Evolutionary conservation across 2,113 vertebrate species (phyloP), one percentile per base, ranked within the genome.

Genomic region (Anguilla japonica): DNA sequence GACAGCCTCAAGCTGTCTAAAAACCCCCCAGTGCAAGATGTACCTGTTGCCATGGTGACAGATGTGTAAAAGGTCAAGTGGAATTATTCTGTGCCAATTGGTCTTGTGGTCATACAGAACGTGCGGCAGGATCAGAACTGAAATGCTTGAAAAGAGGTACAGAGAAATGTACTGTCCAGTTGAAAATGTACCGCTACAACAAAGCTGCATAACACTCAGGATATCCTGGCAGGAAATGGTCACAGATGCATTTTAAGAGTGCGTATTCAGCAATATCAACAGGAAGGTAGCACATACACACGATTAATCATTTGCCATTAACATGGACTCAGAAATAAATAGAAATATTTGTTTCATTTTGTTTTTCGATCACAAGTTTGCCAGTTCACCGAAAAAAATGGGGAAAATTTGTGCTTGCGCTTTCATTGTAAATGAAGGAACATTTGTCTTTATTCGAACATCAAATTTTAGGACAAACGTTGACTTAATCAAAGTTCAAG

Each of bases 41-140:
- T 43, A 79, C 34, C 18, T 85, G 84, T 85, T 85, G 41, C 46
- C 71, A 79, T 79, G 75, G 84, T 85, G 46, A 85, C 22, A 40
- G 50, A 85, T 79, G 43, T 15, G 46, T 16, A 79, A 85, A 85
- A 85, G 84, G 75, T 56, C 29, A 39, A 78, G 29, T 53, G 41
- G 79, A 79, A 79, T 2, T 29, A 16, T 78, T 7, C 71, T 79
- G 43, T 79, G 26, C 15, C 41, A 75, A 13, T 26, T 1, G 15
- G 60, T 7, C n/a, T 75, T 46, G n/a, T 80, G 79, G 26, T 78
- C n/a, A 63, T 46, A 29, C 60, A 41, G 63, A 75, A 75, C 22
- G 41, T 78, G 34, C n/a, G 34, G 26, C 14, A 29, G 26, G 63
- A 41, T 26, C 43, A 50, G 22, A 75, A 43, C 18, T 41, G 20